Percentiles rank a stretch among this genome's conserved stretches.
These are phyloP conservation scores for Aphis gossypii DNA, from an alignment of 1,140 invertebrate species.

Conservation along the genomic window DNA sequence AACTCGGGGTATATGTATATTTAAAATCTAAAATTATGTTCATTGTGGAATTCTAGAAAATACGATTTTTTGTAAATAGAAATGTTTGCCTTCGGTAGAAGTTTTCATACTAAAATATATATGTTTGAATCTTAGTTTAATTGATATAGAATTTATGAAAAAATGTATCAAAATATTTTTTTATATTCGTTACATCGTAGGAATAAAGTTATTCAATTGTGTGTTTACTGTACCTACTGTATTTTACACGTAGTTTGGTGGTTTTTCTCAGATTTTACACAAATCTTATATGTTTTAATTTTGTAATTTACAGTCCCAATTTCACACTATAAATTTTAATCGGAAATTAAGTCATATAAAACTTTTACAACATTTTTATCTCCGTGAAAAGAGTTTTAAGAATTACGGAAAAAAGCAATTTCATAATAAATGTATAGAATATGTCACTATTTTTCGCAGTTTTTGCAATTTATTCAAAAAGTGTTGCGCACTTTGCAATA, in stretches of 20 bases:
- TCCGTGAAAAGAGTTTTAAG: not conserved
- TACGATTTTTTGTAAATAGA: not conserved
- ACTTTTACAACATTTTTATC: not conserved
- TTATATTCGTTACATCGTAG: not conserved
- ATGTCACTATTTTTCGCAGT: not conserved
- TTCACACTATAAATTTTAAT: not conserved
- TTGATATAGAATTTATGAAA: not conserved
- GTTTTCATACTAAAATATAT: not conserved
- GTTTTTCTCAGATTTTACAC: not conserved
- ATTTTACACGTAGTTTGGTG: not conserved
- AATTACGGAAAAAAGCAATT: not conserved
- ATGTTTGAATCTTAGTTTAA: not conserved
- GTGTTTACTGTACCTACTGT: not conserved
- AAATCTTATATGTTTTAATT: not conserved
- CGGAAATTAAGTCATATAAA: not conserved
- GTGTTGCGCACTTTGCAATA: not conserved
- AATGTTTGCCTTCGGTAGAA: not conserved
- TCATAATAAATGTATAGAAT: not conserved
- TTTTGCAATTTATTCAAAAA: conserved; percentile 12
- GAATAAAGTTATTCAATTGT: not conserved
- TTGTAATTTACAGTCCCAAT: not conserved
- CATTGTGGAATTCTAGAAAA: not conserved
- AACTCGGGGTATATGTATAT: not conserved
- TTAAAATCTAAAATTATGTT: not conserved
- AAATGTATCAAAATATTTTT: not conserved